phyloP scores from a whole-genome alignment of 2,888 invertebrate species.

The Bellardia bayeri region DNA sequence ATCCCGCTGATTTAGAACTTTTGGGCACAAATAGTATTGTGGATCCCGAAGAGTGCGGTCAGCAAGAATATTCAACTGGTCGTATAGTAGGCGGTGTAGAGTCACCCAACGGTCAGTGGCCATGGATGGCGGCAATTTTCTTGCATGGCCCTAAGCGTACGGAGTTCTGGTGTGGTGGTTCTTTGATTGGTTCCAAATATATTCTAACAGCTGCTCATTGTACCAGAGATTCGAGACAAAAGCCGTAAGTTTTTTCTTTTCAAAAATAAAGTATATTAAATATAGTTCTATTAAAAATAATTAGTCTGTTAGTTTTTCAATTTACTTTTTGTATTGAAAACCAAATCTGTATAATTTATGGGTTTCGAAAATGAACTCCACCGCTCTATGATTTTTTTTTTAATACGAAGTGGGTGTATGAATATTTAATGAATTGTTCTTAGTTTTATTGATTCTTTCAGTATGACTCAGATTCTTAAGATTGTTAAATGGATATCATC shows the following conservation, averaged over 20 bases:
- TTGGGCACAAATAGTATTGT: constrained; percentile 79
- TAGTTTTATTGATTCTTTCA: too few species aligned
- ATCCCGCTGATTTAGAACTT: constrained; percentile 78
- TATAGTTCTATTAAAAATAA: too few species aligned
- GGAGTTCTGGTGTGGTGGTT: constrained; percentile 97
- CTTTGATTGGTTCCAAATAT: constrained; percentile 91
- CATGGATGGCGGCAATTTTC: constrained; percentile 98
- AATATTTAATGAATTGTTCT: too few species aligned
- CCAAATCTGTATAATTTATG: too few species aligned
- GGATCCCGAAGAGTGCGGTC: constrained; percentile 89
- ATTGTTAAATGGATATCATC: too few species aligned
- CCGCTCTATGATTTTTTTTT: too few species aligned
- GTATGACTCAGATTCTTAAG: too few species aligned
- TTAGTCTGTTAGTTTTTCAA: too few species aligned
- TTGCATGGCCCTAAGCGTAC: constrained; percentile 92
- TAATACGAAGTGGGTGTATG: too few species aligned
- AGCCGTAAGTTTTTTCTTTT: constrained; percentile 88
- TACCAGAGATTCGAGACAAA: constrained; percentile 94
- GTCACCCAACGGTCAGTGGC: constrained; percentile 94
- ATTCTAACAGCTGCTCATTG: constrained; percentile 96
- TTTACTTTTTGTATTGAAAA: too few species aligned
- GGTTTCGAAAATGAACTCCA: too few species aligned
- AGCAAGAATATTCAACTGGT: constrained; percentile 92
- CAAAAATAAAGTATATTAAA: background rate
- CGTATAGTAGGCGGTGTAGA: constrained; percentile 96